Base-by-base conservation (phyloP, 2,888 invertebrate genomes). In the Diabrotica balteata region DNA sequence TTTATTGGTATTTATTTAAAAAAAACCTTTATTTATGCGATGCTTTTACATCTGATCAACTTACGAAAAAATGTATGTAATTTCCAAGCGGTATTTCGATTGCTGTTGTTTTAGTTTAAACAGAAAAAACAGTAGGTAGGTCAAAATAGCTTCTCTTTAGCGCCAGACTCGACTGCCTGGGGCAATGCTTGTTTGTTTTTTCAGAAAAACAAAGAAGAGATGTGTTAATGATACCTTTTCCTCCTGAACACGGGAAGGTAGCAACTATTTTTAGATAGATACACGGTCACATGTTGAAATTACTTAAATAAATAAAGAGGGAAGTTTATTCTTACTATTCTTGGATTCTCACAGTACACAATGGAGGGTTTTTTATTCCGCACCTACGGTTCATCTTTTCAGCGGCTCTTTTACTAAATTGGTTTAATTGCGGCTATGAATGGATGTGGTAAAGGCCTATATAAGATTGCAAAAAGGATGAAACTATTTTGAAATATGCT, bases 141-240 rank as follows among this genome's bases (percentile, higher is more conserved):
- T 64, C 57, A 45, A 52, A 52, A 58, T 52, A 57, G 42, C 57
- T 57, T 44, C 57, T 55, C 11, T 62, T 64, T 64, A 64, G 58
- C 64, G 58, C 64, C 64, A 64, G 58, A 50, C 51, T 46, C 45
- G 53, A 45, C 50, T 59, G 52, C 58, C 58, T 58, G 57, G 10
- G 54, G 67, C 47, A 47, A 47, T 9, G 11, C 58, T 67, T 67
- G 58, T 62, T 67, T 63, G 55, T 49, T 62, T 58, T 61, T 62
- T 57, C 45, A 62, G 52, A 57, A 57, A 66, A 66, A 66, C 57
- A 66, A 67, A 67, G 67, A 58, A 67, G 50, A 57, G 52, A 67
- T 53, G 67, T 67, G 67, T 53, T 67, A 67, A 67, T 67, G 52
- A 58, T 62, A 67, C 67, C 67, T 59, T 62, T 64, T 64, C 52